phyloP scores from a whole-genome alignment of 2,113 vertebrate species.

The Acrocephalus kingi region DNA sequence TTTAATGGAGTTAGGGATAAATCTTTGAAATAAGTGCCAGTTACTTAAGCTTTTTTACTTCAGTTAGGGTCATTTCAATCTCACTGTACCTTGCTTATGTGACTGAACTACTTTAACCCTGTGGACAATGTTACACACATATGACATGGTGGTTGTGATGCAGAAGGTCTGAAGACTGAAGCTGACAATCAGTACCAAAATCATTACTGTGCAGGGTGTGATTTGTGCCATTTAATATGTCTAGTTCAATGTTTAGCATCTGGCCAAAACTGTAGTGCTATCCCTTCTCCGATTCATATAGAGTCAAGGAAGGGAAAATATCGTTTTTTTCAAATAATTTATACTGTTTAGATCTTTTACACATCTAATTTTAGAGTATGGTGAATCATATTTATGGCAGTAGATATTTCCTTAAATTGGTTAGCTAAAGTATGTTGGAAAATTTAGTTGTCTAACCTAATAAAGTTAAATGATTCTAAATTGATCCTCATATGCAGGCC shows the following conservation, averaged over 20 bases:
- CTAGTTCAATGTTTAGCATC: background rate
- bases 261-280: background rate
- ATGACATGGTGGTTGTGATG: background rate
- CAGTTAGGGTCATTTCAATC: background rate
- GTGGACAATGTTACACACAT: fast-evolving
- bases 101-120: background rate
- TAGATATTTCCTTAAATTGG: background rate
- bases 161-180: background rate
- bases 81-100: background rate
- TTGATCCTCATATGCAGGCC: background rate
- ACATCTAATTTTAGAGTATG: background rate
- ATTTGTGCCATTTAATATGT: background rate
- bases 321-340: background rate
- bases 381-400: background rate
- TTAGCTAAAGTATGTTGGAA: background rate
- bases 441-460: background rate
- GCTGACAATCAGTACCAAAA: background rate
- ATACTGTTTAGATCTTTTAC: background rate
- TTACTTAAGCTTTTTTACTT: background rate
- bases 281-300: background rate
- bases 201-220: background rate
- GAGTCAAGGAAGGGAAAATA: background rate
- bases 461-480: background rate
- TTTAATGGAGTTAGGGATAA: background rate
- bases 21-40: background rate